Percentiles rank a stretch among this genome's conserved stretches.
Evolutionary conservation across 53 echinoderm and acorn worm species (phyloP).

Genomic region (Holothuria leucospilota): DNA sequence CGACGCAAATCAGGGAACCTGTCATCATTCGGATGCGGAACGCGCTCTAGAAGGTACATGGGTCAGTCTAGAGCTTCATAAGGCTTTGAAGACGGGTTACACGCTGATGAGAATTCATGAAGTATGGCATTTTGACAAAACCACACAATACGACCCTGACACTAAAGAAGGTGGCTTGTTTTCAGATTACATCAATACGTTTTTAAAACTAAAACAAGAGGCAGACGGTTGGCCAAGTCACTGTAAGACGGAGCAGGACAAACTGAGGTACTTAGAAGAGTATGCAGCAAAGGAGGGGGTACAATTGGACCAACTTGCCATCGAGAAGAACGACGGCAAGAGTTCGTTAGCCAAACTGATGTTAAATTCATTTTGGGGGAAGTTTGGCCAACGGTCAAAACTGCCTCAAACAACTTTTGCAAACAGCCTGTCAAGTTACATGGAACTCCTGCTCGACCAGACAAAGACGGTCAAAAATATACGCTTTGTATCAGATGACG

Average conservation of each 20-base stretch:
- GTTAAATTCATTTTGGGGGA: slow-evolving; percentile 70
- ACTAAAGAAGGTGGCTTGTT: no score
- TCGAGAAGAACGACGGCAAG: slow-evolving; percentile 55
- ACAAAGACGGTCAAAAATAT: neutral
- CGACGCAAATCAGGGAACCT: no score
- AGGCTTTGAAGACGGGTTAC: no score
- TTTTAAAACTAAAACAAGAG: no score
- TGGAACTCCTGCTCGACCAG: neutral
- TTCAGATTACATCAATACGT: no score
- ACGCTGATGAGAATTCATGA: no score
- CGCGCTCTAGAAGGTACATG: no score
- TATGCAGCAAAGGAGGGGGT: slow-evolving; percentile 64
- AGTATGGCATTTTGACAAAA: no score
- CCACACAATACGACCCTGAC: no score
- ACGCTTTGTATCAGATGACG: neutral
- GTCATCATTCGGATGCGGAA: no score
- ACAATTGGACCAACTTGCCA: slow-evolving; percentile 25
- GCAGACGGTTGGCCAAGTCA: no score
- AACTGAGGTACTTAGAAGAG: slow-evolving; percentile 42
- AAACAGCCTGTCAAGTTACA: neutral
- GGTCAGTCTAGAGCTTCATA: no score
- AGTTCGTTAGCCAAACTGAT: slow-evolving; percentile 64
- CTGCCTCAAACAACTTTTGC: neutral
- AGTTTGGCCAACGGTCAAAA: slow-evolving; percentile 56
- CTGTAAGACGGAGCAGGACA: slow-evolving; percentile 37